Evolutionary conservation across 2,888 invertebrate species (phyloP).

Genomic region (Phania funesta): DNA sequence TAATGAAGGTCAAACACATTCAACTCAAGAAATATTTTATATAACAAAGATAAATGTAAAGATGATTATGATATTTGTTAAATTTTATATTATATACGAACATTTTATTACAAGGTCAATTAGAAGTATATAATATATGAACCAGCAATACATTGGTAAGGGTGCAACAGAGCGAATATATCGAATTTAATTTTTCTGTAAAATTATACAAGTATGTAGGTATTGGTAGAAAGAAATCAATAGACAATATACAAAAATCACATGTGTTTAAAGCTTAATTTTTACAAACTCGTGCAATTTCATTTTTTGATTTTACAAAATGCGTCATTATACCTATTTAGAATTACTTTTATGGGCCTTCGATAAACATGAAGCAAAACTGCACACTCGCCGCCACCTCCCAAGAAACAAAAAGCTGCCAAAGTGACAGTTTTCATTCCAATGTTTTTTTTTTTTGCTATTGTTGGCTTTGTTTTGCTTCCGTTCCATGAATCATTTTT

Average conservation of each 20-base stretch:
- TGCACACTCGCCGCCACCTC: slow-evolving; percentile 33
- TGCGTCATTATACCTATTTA: slow-evolving; percentile 60
- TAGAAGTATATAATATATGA: neutral
- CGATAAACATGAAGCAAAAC: neutral
- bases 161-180: neutral
- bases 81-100: neutral
- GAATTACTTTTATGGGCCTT: slow-evolving; percentile 27
- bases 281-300: slow-evolving; percentile 42
- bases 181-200: neutral
- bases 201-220: neutral
- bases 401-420: slow-evolving; percentile 28
- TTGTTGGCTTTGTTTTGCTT: slow-evolving; percentile 62
- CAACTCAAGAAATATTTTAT: neutral
- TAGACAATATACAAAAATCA: neutral
- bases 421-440: slow-evolving; percentile 46
- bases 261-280: slow-evolving; percentile 18
- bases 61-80: neutral
- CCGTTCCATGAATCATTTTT: slow-evolving; percentile 65
- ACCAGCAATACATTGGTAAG: neutral
- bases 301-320: slow-evolving; percentile 16
- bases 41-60: neutral
- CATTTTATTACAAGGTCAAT: slow-evolving; percentile 41
- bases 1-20: neutral
- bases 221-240: slow-evolving; percentile 31
- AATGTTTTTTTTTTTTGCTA: slow-evolving; percentile 39